These are phyloP conservation scores for Chironomus tepperi DNA, from an alignment of 1,140 invertebrate species.

Conservation along the genomic window DNA sequence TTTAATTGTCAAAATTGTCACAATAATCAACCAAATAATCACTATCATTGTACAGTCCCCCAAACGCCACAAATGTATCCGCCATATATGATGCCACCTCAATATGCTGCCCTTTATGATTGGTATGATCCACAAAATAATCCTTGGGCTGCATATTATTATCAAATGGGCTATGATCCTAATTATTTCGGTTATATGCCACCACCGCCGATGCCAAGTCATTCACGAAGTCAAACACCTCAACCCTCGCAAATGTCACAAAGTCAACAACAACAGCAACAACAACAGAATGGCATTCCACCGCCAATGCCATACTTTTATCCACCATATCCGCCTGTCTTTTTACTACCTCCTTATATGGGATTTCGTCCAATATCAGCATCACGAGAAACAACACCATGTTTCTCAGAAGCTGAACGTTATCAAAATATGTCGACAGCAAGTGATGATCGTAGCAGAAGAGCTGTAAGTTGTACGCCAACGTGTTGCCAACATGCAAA, in stretches of 20 bases:
- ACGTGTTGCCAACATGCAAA: slow-evolving; percentile 19
- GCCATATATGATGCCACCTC: not conserved
- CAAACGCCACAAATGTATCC: not conserved
- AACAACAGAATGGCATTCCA: not conserved
- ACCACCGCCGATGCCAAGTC: slow-evolving; percentile 4
- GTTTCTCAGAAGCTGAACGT: not conserved
- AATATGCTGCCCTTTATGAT: slow-evolving; percentile 20
- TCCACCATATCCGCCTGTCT: not conserved
- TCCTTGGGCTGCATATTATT: not conserved
- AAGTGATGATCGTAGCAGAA: not conserved
- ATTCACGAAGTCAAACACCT: not conserved
- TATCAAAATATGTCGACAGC: not conserved
- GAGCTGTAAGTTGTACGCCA: slow-evolving; percentile 3
- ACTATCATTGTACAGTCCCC: slow-evolving; percentile 11
- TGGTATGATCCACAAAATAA: slow-evolving; percentile 23
- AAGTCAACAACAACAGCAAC: not conserved
- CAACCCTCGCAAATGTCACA: not conserved
- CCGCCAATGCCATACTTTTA: not conserved
- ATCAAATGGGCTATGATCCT: slow-evolving; percentile 7
- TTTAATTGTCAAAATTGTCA: not conserved
- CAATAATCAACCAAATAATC: not conserved
- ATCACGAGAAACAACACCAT: slow-evolving; percentile 15
- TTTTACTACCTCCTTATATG: not conserved
- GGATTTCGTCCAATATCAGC: not conserved
- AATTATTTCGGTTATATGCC: slow-evolving; percentile 15